Evolutionary conservation across 2,113 vertebrate species (phyloP).

Genomic region (Chauna torquata): DNA sequence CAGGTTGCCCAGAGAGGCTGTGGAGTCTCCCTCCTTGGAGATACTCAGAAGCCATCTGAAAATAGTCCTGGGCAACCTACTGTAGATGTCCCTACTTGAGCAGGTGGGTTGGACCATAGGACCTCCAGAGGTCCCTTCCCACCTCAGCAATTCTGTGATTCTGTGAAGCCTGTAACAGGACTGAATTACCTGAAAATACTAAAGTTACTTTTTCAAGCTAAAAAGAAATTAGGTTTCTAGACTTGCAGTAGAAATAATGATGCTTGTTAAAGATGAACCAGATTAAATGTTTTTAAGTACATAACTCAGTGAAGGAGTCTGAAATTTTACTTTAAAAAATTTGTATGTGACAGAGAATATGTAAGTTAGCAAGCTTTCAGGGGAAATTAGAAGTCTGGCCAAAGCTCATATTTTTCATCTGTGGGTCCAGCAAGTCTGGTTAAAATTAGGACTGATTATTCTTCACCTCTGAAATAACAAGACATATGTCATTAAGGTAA

Average conservation of each 20-base stretch:
- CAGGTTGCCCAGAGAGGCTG: neutral
- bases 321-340: neutral
- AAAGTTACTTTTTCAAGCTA: neutral
- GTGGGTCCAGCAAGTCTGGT: neutral
- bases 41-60: neutral
- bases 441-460: slow-evolving; percentile 50
- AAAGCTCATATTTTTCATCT: slow-evolving; percentile 18
- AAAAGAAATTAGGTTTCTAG: neutral
- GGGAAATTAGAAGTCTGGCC: neutral
- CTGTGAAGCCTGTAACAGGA: neutral
- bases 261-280: neutral
- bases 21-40: neutral
- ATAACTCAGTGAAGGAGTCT: neutral
- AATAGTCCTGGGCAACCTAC: neutral
- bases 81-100: neutral
- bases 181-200: neutral
- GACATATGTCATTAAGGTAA: slow-evolving; percentile 6
- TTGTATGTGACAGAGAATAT: neutral
- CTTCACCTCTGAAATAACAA: slow-evolving; percentile 18
- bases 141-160: neutral
- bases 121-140: neutral
- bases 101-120: neutral
- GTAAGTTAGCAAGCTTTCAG: slow-evolving; percentile 1
- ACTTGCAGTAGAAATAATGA: neutral
- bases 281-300: neutral